Conservation (phyloP, 2,797 vertebrate genomes). For the Anguilla anguilla region DNA sequence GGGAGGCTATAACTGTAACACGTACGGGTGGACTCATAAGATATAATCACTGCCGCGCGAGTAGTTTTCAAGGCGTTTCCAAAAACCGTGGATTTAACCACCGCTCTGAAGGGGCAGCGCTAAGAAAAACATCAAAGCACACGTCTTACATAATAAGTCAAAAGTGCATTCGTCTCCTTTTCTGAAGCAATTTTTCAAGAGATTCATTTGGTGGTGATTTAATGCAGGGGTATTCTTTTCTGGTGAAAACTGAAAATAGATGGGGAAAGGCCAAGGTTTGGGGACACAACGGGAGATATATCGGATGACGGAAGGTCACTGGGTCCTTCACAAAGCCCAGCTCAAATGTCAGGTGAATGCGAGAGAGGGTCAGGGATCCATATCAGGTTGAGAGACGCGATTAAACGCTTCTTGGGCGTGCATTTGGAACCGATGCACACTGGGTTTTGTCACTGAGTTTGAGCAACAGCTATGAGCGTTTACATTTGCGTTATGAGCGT, state of each 20-base stretch:
- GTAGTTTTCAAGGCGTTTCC: neutral
- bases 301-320: neutral
- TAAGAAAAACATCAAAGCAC: neutral
- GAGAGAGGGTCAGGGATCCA: neutral
- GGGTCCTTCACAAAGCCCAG: neutral
- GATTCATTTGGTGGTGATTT: neutral
- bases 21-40: no score
- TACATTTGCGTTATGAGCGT: neutral
- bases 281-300: neutral
- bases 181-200: neutral
- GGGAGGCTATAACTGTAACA: neutral
- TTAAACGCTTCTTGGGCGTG: constrained; percentile 12
- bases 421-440: neutral
- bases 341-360: constrained; percentile 21
- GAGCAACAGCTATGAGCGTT: neutral
- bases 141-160: neutral
- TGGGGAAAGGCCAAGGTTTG: neutral
- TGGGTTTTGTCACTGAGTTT: neutral
- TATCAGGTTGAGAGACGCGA: neutral
- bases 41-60: neutral
- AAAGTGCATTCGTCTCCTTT: neutral
- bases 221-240: neutral
- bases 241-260: neutral
- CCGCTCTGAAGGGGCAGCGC: neutral
- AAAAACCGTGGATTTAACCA: constrained; percentile 1